Percentiles rank a stretch among this genome's conserved stretches.
Conservation (phyloP, 2,797 vertebrate genomes). For the Notolabrus celidotus region DNA sequence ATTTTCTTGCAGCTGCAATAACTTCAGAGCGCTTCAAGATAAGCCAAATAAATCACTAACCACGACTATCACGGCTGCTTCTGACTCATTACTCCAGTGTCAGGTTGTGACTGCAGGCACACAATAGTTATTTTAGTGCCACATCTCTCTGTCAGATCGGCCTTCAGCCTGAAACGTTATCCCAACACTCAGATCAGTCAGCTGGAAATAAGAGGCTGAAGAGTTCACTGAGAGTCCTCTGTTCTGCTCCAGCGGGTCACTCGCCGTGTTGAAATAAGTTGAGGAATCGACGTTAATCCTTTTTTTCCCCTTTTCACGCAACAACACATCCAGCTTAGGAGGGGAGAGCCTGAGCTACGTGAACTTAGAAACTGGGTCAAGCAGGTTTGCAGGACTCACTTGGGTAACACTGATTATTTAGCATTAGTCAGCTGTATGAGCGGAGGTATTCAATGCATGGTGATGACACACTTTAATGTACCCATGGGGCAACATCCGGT, state of each 20-base stretch:
- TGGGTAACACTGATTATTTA: background rate
- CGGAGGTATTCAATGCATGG: background rate
- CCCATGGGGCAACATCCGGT: no score
- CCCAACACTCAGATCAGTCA: conserved; percentile 21
- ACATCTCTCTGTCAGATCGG: background rate
- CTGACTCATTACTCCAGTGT: background rate
- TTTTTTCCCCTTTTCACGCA: conserved; percentile 8
- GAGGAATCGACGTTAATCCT: conserved; percentile 37
- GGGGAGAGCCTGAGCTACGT: background rate
- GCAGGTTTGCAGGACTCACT: background rate
- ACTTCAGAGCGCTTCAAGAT: background rate
- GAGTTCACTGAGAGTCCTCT: background rate
- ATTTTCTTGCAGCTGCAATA: background rate
- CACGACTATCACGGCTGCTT: background rate
- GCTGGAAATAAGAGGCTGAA: conserved; percentile 45
- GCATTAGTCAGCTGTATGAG: background rate
- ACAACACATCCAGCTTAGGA: conserved; percentile 1
- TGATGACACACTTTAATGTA: background rate
- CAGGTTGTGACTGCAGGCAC: background rate
- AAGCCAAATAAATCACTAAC: background rate
- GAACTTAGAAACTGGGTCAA: conserved; percentile 18
- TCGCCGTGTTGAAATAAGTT: conserved; percentile 13
- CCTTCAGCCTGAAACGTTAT: background rate
- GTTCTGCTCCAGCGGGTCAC: conserved; percentile 31
- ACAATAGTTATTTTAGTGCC: background rate